Evolutionary conservation across 2,113 vertebrate genomes (phyloP).

Genomic region (Nanorana parkeri): DNA sequence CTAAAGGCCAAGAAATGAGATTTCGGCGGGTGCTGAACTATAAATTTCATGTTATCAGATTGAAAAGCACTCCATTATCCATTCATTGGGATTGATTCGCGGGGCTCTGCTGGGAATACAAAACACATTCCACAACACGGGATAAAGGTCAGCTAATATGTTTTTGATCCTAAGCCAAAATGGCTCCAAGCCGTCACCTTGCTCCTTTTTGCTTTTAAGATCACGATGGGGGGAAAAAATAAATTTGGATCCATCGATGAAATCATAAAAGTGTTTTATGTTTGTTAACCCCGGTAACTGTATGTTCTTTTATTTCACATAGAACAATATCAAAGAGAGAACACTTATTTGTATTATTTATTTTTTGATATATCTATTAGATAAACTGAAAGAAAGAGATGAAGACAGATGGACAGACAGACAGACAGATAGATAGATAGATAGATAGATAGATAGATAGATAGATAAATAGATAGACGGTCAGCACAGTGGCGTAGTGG

Average conservation of each 20-base stretch:
- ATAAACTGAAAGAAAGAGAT: too few species aligned
- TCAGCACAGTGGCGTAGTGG: too few species aligned
- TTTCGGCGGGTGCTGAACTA: not conserved
- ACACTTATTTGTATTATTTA: too few species aligned
- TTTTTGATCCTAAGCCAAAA: not conserved
- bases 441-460: too few species aligned
- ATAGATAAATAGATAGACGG: too few species aligned
- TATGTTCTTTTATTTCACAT: too few species aligned
- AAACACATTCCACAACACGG: not conserved
- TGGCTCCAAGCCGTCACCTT: not conserved
- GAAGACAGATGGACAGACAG: too few species aligned
- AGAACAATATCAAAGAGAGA: too few species aligned
- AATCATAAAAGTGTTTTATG: not conserved
- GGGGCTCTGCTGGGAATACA: not conserved
- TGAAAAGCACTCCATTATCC: conserved; percentile 3
- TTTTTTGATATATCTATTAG: too few species aligned
- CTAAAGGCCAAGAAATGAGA: not conserved
- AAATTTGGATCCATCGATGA: not conserved
- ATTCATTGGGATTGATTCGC: not conserved
- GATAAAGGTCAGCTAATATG: conserved; percentile 5
- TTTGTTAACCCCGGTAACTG: not conserved
- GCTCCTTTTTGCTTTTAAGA: not conserved
- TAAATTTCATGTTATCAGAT: not conserved
- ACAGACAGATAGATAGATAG: too few species aligned
- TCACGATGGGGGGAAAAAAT: not conserved